These are phyloP conservation scores for Parotocinclus haroldoi DNA, from an alignment of 2,797 vertebrate genomes.

Conservation along the genomic window DNA sequence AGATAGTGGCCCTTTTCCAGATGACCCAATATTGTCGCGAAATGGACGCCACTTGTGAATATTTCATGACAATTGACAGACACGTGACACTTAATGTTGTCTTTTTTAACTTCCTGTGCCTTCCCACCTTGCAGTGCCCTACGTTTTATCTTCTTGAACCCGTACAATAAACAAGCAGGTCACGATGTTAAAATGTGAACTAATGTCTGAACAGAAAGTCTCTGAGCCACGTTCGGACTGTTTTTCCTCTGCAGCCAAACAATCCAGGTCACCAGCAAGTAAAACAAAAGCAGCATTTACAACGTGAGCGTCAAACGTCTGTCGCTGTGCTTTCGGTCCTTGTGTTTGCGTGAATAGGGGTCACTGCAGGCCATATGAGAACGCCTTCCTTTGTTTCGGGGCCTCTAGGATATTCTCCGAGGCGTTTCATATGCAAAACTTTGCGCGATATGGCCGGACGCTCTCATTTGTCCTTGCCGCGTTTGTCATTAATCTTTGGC, in stretches of 20 bases:
- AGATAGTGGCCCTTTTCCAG: too few species aligned
- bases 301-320: constrained; percentile 17
- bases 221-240: constrained; percentile 7
- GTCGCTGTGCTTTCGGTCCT: constrained; percentile 4
- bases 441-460: constrained; percentile 53
- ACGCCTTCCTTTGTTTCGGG: constrained; percentile 58
- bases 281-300: constrained; percentile 32
- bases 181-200: background rate
- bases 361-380: constrained; percentile 51
- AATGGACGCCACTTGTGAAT: too few species aligned
- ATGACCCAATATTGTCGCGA: too few species aligned
- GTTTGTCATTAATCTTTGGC: constrained; percentile 82
- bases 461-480: constrained; percentile 79
- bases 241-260: constrained; percentile 20
- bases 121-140: too few species aligned
- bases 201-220: background rate
- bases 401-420: constrained; percentile 62
- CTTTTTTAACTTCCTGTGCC: too few species aligned
- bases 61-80: too few species aligned
- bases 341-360: constrained; percentile 27
- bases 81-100: too few species aligned
- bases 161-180: background rate
- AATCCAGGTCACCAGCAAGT: constrained; percentile 25
- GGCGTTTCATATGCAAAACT: constrained; percentile 63
- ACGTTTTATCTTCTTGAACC: background rate